Percentiles rank a stretch among this genome's conserved stretches.
These are phyloP conservation scores for Ailurus styani DNA, from an alignment of 2,113 vertebrate genomes.

Conservation along the genomic window DNA sequence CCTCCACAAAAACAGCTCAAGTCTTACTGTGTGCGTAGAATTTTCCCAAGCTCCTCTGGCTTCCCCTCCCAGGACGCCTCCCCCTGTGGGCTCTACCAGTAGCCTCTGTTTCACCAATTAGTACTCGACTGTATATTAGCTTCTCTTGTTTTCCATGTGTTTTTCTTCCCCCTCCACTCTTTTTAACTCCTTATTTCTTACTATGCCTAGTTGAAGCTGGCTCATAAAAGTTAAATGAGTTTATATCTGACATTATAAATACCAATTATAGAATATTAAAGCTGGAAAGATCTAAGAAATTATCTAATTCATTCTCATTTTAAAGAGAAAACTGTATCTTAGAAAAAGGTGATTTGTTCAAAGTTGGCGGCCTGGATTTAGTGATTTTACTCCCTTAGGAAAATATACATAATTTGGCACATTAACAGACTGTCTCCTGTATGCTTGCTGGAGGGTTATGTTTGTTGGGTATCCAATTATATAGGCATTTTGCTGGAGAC, in stretches of 20 bases:
- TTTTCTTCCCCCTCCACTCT: not conserved
- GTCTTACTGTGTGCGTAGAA: not conserved
- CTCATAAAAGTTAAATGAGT: not conserved
- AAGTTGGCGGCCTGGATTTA: not conserved
- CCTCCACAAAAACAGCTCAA: not conserved
- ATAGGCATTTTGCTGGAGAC: not conserved
- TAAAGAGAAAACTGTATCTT: not conserved
- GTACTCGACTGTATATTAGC: not conserved
- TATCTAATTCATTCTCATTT: not conserved
- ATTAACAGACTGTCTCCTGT: not conserved
- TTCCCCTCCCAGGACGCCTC: not conserved
- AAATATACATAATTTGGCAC: not conserved
- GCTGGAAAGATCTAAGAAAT: not conserved
- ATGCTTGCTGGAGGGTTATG: not conserved
- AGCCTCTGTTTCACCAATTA: not conserved
- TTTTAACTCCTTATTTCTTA: slow-evolving; percentile 1
- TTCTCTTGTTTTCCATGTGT: not conserved
- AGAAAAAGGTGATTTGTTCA: not conserved
- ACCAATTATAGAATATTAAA: not conserved
- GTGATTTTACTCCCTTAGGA: not conserved
- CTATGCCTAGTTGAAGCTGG: not conserved
- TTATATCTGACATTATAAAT: not conserved
- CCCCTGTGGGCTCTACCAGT: not conserved
- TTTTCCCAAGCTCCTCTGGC: not conserved
- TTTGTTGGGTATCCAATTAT: not conserved